Evolutionary conservation across 2,888 invertebrate species (phyloP), one percentile per base, ranked within the genome.

Genomic region (Pristionchus arcanus): DNA sequence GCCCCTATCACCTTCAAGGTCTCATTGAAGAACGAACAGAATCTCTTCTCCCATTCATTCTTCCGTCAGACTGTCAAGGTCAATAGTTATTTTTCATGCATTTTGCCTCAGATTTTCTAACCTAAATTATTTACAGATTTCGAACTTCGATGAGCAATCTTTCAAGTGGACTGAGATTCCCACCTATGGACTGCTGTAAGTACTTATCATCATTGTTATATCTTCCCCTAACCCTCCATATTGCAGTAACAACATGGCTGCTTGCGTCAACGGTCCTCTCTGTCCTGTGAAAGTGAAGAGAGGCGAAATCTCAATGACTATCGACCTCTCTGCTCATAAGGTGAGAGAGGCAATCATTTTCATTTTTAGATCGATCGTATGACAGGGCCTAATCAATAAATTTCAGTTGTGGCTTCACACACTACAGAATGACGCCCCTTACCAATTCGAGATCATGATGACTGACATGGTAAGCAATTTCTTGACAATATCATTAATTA

Each of bases 51-150:
- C 3, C 42, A 77, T 42, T 15, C 42, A 0, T 77, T 77, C 77
- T 77, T 77, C 77, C 77, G 77, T 7, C 77, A 77, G 77, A 77
- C 42, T n/a, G 34, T 77, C 77, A 77, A n/a, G 42, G 77, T 77
- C 21, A 7, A 49, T 19, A 34, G 15, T 74, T 31, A 31, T 74
- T 34, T 37, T n/a, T 34, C 15, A 15, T 16, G 9, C 31, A 66
- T 25, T 2, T 68, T 31, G 15, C 5, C 5, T 28, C 15, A 7
- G 3, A 59, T 59, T 59, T 9, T 1, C 59, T 21, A 59, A 19
- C 19, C 19, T 9, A 59, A 25, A 59, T 59, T 59, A 5, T 59
- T 42, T 42, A 0, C 77, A 77, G 77, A 77, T 77, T 42, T 77
- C 77, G 37, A 16, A 49, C 19, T 42, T 77, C 77, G 77, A 42